These are phyloP conservation scores for Tetrapedia diversipes DNA, from an alignment of 2,888 invertebrate species.

Conservation along the genomic window DNA sequence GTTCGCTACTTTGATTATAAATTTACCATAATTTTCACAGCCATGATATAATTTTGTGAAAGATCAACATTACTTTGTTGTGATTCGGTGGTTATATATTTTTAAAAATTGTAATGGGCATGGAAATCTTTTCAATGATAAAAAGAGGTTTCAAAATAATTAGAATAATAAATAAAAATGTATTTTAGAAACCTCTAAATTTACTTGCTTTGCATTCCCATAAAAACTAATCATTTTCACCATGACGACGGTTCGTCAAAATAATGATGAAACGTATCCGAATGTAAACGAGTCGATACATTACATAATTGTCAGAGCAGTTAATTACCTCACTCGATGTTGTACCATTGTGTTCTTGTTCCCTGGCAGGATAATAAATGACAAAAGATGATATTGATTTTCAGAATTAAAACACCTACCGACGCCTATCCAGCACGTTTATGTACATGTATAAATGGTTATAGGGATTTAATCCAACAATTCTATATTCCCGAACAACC, in stretches of 20 bases:
- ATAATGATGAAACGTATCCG: constrained; percentile 37
- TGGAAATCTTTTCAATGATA: too few species aligned
- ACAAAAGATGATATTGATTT: constrained; percentile 49
- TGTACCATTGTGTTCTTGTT: constrained; percentile 26
- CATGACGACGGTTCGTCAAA: constrained; percentile 24
- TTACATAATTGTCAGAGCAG: constrained; percentile 69
- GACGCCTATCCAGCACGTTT: not conserved
- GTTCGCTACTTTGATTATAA: too few species aligned
- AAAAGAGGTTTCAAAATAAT: too few species aligned
- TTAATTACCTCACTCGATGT: constrained; percentile 56
- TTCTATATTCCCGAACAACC: not conserved
- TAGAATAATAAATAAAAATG: not conserved
- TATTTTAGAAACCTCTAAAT: not conserved
- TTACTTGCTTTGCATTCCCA: not conserved
- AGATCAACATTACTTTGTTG: too few species aligned
- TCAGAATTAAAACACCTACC: constrained; percentile 10
- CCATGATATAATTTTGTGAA: too few species aligned
- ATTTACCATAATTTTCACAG: too few species aligned
- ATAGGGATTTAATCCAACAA: not conserved
- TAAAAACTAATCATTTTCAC: not conserved
- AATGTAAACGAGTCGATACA: constrained; percentile 54
- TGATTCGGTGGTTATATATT: too few species aligned
- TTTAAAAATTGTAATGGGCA: too few species aligned
- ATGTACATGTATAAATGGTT: not conserved
- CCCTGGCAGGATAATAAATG: constrained; percentile 47